Conservation (phyloP, 2,113 vertebrate species). For the Riparia riparia region DNA sequence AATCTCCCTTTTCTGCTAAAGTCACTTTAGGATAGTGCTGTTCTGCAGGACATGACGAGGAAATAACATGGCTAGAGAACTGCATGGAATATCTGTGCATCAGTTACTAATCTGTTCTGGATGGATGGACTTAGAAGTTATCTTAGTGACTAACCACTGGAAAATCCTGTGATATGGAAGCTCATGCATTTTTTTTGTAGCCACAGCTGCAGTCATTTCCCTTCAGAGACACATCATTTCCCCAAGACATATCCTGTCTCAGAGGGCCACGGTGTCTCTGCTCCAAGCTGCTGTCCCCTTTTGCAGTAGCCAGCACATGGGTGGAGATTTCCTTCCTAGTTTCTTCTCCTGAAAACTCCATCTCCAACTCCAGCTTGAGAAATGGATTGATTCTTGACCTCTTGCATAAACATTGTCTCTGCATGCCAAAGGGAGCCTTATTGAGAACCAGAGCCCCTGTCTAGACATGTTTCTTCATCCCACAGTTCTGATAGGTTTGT, state of each 20-base stretch:
- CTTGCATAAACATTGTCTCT: slow-evolving; percentile 66
- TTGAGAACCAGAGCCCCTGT: slow-evolving; percentile 32
- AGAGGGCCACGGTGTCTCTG: slow-evolving; percentile 51
- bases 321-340: slow-evolving; percentile 76
- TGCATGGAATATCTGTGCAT: slow-evolving; percentile 55
- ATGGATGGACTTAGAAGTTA: slow-evolving; percentile 76
- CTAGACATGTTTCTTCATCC: slow-evolving; percentile 51
- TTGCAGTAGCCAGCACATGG: slow-evolving; percentile 22
- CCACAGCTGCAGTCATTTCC: slow-evolving; percentile 78
- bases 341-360: slow-evolving; percentile 63
- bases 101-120: slow-evolving; percentile 72
- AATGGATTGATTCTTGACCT: slow-evolving; percentile 65
- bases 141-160: slow-evolving; percentile 75
- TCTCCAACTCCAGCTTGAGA: slow-evolving; percentile 62
- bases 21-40: background rate
- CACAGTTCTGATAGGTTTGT: background rate
- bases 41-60: background rate
- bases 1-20: background rate
- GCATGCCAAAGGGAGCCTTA: slow-evolving; percentile 41
- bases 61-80: background rate
- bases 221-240: slow-evolving; percentile 72
- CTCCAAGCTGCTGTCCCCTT: slow-evolving; percentile 50
- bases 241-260: slow-evolving; percentile 78
- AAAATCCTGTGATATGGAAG: slow-evolving; percentile 75
- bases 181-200: slow-evolving; percentile 30